Conservation (phyloP, 2,888 invertebrate species). For the Temnothorax unifasciatus region DNA sequence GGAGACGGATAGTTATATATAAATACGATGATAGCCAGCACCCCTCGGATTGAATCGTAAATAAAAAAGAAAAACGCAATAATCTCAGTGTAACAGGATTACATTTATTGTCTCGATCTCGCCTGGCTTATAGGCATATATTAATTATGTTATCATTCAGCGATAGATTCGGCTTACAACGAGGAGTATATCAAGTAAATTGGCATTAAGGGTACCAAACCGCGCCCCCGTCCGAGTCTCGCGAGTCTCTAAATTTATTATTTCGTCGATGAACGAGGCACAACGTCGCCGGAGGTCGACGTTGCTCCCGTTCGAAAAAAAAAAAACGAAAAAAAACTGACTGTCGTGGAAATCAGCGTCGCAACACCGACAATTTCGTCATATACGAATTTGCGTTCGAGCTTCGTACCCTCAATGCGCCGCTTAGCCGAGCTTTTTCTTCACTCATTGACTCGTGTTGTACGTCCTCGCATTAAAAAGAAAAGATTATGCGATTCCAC, state of each 20-base stretch:
- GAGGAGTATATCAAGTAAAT: slow-evolving; percentile 75
- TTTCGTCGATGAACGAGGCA: not conserved
- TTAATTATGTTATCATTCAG: slow-evolving; percentile 70
- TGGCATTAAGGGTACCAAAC: slow-evolving; percentile 60
- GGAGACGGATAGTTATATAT: slow-evolving; percentile 80
- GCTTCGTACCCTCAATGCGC: slow-evolving; percentile 60
- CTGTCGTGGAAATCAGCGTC: slow-evolving; percentile 7
- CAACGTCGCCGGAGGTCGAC: not conserved
- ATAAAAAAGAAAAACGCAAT: slow-evolving; percentile 86
- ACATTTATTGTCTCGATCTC: slow-evolving; percentile 86
- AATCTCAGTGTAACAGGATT: slow-evolving; percentile 86
- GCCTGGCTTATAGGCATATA: slow-evolving; percentile 81
- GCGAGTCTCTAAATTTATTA: not conserved
- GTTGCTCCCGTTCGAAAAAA: not conserved
- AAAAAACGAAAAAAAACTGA: not conserved
- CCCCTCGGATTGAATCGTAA: slow-evolving; percentile 83
- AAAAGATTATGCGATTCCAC: slow-evolving; percentile 49
- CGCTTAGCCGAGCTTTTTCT: slow-evolving; percentile 43
- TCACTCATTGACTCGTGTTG: slow-evolving; percentile 43
- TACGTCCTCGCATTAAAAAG: slow-evolving; percentile 49
- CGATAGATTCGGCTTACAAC: slow-evolving; percentile 79
- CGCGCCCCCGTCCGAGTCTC: not conserved
- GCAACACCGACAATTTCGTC: not conserved
- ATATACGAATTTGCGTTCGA: slow-evolving; percentile 17
- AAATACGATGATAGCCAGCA: slow-evolving; percentile 84